Evolutionary conservation across 2,888 invertebrate genomes (phyloP).

Genomic region (Dicycla oo): DNA sequence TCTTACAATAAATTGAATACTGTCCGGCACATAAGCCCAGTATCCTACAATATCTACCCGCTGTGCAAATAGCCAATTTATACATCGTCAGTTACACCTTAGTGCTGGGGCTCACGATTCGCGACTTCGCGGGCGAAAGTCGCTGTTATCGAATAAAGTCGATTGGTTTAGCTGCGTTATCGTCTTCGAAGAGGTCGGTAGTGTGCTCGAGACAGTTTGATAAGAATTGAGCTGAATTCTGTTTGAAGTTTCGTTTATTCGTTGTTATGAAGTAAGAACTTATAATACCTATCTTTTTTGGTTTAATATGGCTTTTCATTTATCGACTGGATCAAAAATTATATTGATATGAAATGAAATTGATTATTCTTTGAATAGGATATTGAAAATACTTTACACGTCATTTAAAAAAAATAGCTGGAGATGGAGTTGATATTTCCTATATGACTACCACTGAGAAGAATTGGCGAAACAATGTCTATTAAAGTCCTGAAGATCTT

Average conservation of each 20-base stretch:
- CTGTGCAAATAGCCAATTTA: constrained; percentile 76
- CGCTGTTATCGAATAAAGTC: constrained; percentile 54
- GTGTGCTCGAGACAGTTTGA: constrained; percentile 52
- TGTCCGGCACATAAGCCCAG: constrained; percentile 63
- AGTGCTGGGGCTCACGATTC: constrained; percentile 27
- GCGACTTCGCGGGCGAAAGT: constrained; percentile 19
- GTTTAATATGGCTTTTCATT: neutral
- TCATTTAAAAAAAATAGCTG: too few species aligned
- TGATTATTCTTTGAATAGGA: too few species aligned
- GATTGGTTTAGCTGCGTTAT: constrained; percentile 58
- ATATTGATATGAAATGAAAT: too few species aligned
- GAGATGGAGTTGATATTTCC: too few species aligned
- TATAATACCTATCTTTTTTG: neutral
- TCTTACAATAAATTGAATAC: constrained; percentile 75
- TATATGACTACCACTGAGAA: too few species aligned
- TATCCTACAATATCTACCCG: constrained; percentile 69
- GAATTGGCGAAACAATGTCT: too few species aligned
- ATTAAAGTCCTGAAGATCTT: too few species aligned
- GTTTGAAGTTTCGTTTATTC: constrained; percentile 23
- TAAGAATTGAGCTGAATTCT: constrained; percentile 35
- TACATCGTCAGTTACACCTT: constrained; percentile 61
- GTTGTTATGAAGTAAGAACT: constrained; percentile 8
- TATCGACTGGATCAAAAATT: neutral
- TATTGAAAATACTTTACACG: too few species aligned
- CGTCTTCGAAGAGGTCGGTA: constrained; percentile 45